phyloP scores from a whole-genome alignment of 2,888 invertebrate species.

The Apantesis nais region DNA sequence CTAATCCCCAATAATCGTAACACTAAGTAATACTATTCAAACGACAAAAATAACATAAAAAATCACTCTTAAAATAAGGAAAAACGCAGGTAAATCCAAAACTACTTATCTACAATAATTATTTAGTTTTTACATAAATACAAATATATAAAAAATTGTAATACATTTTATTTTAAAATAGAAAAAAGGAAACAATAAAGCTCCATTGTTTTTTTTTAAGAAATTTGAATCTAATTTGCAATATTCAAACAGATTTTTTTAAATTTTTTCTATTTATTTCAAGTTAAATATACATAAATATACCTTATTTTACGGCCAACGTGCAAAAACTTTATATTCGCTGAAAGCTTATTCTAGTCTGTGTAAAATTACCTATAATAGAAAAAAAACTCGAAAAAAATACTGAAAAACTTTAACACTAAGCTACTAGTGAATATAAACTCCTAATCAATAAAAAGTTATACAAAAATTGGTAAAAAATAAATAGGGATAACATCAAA shows the following conservation, averaged over 20 bases:
- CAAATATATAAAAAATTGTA: conserved; percentile 69
- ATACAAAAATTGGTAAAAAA: conserved; percentile 77
- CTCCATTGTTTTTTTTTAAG: conserved; percentile 63
- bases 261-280: conserved; percentile 52
- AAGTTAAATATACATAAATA: conserved; percentile 66
- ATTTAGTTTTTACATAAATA: conserved; percentile 66
- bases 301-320: conserved; percentile 70
- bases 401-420: conserved; percentile 67
- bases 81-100: conserved; percentile 64
- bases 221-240: conserved; percentile 63
- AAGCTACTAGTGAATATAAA: conserved; percentile 58
- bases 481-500: conserved; percentile 78
- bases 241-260: conserved; percentile 54
- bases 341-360: conserved; percentile 68
- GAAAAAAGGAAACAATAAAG: conserved; percentile 61
- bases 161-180: conserved; percentile 52
- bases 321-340: conserved; percentile 67
- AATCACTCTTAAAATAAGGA: conserved; percentile 61
- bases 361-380: conserved; percentile 58
- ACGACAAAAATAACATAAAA: conserved; percentile 55
- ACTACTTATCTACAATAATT: conserved; percentile 64
- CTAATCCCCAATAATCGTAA: conserved; percentile 42
- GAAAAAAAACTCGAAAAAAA: conserved; percentile 62
- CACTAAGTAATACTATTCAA: conserved; percentile 55
- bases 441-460: conserved; percentile 67